Conservation (phyloP, 2,113 vertebrate species). For the Spheniscus mendiculus region DNA sequence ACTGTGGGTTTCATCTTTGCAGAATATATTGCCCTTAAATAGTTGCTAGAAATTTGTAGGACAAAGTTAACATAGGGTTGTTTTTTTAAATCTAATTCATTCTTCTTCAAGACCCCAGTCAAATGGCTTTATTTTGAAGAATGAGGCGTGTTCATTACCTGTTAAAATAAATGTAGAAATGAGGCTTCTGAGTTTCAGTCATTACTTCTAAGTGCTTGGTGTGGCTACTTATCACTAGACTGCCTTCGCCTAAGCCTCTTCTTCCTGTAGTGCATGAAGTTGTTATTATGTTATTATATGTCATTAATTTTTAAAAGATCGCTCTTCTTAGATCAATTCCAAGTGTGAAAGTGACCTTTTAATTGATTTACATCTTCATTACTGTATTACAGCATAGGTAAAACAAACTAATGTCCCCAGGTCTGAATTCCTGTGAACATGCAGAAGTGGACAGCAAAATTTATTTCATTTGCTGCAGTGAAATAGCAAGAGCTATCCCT, state of each 20-base stretch:
- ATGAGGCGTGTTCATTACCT: neutral
- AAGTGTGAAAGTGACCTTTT: neutral
- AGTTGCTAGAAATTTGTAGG: neutral
- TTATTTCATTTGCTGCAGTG: neutral
- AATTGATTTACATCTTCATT: neutral
- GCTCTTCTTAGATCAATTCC: neutral
- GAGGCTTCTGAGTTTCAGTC: neutral
- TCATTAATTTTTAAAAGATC: neutral
- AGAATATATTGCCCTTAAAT: neutral
- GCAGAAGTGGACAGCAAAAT: neutral
- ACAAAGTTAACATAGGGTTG: fast-evolving
- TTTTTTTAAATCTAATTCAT: neutral
- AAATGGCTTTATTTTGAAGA: neutral
- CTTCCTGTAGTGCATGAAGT: neutral
- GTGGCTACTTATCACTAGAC: neutral
- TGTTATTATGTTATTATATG: neutral
- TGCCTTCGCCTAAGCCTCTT: neutral
- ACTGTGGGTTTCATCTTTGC: neutral
- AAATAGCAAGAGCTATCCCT: neutral
- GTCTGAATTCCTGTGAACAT: neutral
- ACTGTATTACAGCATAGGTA: neutral
- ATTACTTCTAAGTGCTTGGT: neutral
- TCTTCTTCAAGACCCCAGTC: neutral
- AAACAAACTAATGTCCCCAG: neutral
- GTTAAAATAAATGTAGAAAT: neutral